Base-by-base conservation (phyloP, 64 coral and sea anemone species). In the Actinia tenebrosa region DNA sequence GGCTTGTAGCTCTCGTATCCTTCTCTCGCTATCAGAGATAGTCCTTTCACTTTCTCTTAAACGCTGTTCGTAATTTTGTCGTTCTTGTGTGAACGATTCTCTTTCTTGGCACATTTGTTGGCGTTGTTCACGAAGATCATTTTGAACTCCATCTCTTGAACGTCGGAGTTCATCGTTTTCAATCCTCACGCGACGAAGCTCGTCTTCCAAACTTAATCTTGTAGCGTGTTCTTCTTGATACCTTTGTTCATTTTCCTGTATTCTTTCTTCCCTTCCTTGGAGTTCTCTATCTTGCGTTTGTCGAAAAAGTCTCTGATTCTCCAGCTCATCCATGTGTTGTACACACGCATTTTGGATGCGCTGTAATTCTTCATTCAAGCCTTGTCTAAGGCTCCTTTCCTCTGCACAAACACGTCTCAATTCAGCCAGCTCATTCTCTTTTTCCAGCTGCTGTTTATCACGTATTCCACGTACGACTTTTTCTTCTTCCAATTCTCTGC, bases 261-360 rank as follows among this genome's bases (percentile, higher is more conserved):
- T 64, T 44, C 84, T 86, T 8, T 92, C 88, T 50, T 96, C 84
- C 46, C 85, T 95, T 6, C 86, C 77, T 45, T 83, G 46, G 44
- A 87, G 45, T 37, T 84, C 84, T 45, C 88, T 47, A 62, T 89
- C 84, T 43, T 71, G 91, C 27, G 91, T 89, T 75, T 96, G 91
- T 46, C 87, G 91, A 17, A 83, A 92, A 26, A 96, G 44, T n/a
- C 87, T 87, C 77, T 96, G 89, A 58, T 92, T 96, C 80, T 96
- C 91, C 14, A 96, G 88, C 8, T 89, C 86, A 87, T 92, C 91
- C 68, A 91, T 88, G 54, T 92, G 88, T 25, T 92, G 84, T 5
- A 83, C 58, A 62, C 91, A 88, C 1, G 90, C 86, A 30, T 83
- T 87, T 56, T 87, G 84, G 5, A 87, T 81, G 78, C 91, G 88